Evolutionary conservation across 2,113 vertebrate genomes (phyloP), one percentile per base, ranked within the genome.

Genomic region (Semnopithecus entellus): DNA sequence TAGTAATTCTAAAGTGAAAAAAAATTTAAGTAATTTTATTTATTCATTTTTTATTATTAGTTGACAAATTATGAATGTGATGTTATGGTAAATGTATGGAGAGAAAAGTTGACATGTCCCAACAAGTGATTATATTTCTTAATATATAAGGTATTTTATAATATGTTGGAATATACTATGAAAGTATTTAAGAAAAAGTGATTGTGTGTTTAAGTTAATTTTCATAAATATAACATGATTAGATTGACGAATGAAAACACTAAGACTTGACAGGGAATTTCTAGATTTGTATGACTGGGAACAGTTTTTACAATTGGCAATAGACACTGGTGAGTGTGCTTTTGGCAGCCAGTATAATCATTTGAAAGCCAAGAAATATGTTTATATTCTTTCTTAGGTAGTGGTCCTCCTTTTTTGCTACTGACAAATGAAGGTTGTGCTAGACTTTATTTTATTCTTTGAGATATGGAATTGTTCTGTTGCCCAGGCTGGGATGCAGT

Each of bases 271-370:
- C 32, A 94, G 75, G 87, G 17, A 94, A 43, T 96, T 95, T 93
- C 70, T 88, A 91, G 86, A 17, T 66, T 90, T 97, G 91, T 93
- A 92, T 96, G 79, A 83, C 40, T 84, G 80, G 80, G 38, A 92
- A 78, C 35, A 91, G 18, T 59, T 55, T 93, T 96, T 91, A 35
- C 18, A 88, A 3, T 88, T 96, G 72, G 50, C 88, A 70, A 52
- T 45, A 85, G 68, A 81, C 10, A 43, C 9, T 89, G 81, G 27
- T 50, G 48, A 14, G 13, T 50, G 48, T 50, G 13, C 52, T 50
- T 94, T 95, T 91, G 91, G 88, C 85, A 94, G 48, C 14, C 32
- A 45, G 12, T 88, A 1, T 81, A 92, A 76, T 87, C 27, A 92
- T 94, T 85, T 94, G 35, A 48, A 95, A 91, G 72, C 59, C 82